Evolutionary conservation across 2,113 vertebrate species (phyloP).

Genomic region (Morone chrysops): DNA sequence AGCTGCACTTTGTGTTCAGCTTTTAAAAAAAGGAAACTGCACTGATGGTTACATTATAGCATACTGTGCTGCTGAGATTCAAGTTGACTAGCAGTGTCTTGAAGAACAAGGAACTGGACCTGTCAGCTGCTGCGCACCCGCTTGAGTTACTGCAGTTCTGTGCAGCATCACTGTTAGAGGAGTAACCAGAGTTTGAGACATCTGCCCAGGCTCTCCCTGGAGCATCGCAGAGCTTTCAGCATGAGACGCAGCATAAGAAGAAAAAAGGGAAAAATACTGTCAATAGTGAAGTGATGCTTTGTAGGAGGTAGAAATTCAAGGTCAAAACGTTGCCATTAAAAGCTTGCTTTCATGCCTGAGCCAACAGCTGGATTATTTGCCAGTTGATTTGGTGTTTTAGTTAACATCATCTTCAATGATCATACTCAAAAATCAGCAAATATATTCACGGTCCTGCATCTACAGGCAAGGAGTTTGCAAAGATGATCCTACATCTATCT

Average conservation of each 20-base stretch:
- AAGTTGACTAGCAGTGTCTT: conserved; percentile 5
- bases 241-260: conserved; percentile 5
- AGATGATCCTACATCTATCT: conserved; percentile 22
- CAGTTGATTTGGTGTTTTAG: conserved; percentile 17
- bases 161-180: background rate
- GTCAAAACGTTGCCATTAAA: conserved; percentile 9
- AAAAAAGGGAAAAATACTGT: background rate
- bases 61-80: conserved; percentile 13
- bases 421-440: background rate
- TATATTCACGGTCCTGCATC: background rate
- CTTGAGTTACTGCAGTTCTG: background rate
- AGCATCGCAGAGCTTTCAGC: background rate
- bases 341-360: conserved; percentile 18
- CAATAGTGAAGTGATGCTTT: background rate
- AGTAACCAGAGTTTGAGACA: background rate
- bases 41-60: conserved; percentile 7
- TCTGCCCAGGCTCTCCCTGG: background rate
- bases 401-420: conserved; percentile 21
- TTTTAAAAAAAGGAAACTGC: background rate
- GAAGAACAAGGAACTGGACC: background rate
- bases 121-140: conserved; percentile 19
- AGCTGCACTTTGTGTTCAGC: conserved; percentile 1
- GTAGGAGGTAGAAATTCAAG: conserved; percentile 1
- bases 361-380: conserved; percentile 25
- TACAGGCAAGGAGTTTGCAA: conserved; percentile 1